Base-by-base conservation (phyloP, 1,140 invertebrate species). In the Colletes gigas region DNA sequence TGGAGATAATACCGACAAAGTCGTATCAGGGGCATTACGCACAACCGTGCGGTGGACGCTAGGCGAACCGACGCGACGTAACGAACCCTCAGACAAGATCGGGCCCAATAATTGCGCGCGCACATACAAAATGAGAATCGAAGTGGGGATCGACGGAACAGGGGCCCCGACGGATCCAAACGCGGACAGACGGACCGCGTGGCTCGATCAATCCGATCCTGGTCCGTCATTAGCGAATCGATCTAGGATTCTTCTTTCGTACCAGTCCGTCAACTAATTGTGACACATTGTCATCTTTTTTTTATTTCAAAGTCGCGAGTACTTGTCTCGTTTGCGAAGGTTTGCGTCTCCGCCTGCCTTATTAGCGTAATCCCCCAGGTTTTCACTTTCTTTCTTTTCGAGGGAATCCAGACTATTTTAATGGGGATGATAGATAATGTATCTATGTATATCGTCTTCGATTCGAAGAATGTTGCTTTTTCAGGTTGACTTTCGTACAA, bases 91-190 rank as follows among this genome's bases (percentile, higher is more conserved):
- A 78, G 88, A 89, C 77, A 84, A 80, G 77, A 84, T 86, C 85
- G 81, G 67, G 44, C 69, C 84, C 86, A 88, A 91, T 90, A 91
- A 91, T 90, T 89, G 89, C 89, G 47, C 79, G 85, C 73, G 83
- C 87, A 88, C 85, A 89, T 90, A 88, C 65, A 83, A 88, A 89
- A 89, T 86, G 86, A 88, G 83, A 54, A 68, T 54, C 52, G 39
- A 66, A 19, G 57, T 44, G 63, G 44, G 60, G 50, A 87, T 74
- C 57, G 71, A 63, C 57, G 52, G 39, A 55, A 60, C 79, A 79
- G n/a, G 19, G 44, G 63, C 3, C 44, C 50, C 39, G 63, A 81
- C 63, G 83, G 59, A 82, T 30, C 30, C 39, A 63, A 70, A 63
- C 59, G 30, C 14, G 30, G 4, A 14, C 41, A 54, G 21, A 69